Conservation (phyloP, 2,888 invertebrate species). For the Protodeltote pygarga region DNA sequence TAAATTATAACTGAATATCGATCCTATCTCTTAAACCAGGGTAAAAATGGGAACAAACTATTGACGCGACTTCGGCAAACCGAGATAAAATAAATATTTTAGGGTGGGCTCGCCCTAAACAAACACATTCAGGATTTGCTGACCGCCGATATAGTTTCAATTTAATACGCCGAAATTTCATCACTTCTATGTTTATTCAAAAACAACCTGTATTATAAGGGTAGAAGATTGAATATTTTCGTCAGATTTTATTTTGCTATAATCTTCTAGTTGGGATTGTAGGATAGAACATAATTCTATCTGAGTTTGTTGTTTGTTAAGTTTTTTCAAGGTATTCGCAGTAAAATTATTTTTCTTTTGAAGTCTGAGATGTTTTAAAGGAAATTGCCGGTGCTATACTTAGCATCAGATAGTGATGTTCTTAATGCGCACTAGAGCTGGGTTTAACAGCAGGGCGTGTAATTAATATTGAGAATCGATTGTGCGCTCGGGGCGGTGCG, state of each 20-base stretch:
- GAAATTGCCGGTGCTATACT: conserved; percentile 39
- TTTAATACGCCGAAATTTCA: conserved; percentile 85
- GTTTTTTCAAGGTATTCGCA: conserved; percentile 61
- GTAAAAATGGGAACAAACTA: conserved; percentile 84
- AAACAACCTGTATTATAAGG: conserved; percentile 59
- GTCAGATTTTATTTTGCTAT: conserved; percentile 40
- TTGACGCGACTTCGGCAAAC: conserved; percentile 86
- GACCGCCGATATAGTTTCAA: conserved; percentile 86
- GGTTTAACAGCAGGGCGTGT: conserved; percentile 56
- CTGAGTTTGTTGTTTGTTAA: conserved; percentile 70
- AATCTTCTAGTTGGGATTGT: conserved; percentile 53
- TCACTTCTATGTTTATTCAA: conserved; percentile 62
- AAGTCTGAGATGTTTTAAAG: conserved; percentile 45
- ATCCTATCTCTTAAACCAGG: conserved; percentile 77
- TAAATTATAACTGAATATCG: conserved; percentile 82
- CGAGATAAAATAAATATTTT: conserved; percentile 87
- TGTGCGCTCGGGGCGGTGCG: conserved; percentile 62
- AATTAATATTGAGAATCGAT: conserved; percentile 71
- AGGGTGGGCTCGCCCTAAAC: conserved; percentile 86
- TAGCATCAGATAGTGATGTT: conserved; percentile 46
- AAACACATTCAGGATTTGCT: conserved; percentile 85
- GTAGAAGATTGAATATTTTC: conserved; percentile 51
- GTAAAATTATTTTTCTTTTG: conserved; percentile 51
- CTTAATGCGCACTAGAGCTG: conserved; percentile 44
- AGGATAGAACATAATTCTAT: conserved; percentile 60